Evolutionary conservation across 2,113 vertebrate genomes (phyloP).

Genomic region (Nicator chloris): DNA sequence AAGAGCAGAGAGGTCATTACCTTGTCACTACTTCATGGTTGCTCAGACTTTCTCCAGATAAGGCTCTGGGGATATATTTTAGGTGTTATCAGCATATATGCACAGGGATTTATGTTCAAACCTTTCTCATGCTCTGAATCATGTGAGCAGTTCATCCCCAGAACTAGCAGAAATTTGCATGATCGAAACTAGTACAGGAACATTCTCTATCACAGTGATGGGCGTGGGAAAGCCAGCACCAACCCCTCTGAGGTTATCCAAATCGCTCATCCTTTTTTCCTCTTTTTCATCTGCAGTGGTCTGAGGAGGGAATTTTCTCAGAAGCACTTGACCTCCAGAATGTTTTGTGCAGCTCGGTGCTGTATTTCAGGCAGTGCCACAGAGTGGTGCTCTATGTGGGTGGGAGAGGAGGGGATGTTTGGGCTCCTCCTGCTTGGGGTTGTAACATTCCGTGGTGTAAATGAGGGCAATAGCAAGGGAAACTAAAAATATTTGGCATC

Average conservation of each 20-base stretch:
- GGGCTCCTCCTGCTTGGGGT: neutral
- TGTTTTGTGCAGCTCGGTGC: neutral
- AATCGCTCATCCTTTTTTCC: neutral
- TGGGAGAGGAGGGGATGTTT: neutral
- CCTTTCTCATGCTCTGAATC: neutral
- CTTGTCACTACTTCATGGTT: neutral
- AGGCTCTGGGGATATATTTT: neutral
- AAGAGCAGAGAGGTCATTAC: neutral
- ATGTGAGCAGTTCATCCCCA: neutral
- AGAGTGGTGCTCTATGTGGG: accelerated
- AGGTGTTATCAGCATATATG: neutral
- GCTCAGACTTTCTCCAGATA: neutral
- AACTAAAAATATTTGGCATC: neutral
- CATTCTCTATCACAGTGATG: accelerated
- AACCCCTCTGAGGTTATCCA: neutral
- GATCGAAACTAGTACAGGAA: neutral
- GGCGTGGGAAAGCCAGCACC: neutral
- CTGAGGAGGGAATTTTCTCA: neutral
- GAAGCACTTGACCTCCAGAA: neutral
- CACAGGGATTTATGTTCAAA: neutral
- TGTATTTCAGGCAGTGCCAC: neutral
- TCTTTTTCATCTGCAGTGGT: neutral
- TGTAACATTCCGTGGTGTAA: accelerated
- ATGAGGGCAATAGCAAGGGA: neutral
- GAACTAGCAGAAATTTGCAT: neutral